Evolutionary conservation across 2,797 vertebrate genomes (phyloP), one percentile per base, ranked within the genome.

Genomic region (Mus minutoides): DNA sequence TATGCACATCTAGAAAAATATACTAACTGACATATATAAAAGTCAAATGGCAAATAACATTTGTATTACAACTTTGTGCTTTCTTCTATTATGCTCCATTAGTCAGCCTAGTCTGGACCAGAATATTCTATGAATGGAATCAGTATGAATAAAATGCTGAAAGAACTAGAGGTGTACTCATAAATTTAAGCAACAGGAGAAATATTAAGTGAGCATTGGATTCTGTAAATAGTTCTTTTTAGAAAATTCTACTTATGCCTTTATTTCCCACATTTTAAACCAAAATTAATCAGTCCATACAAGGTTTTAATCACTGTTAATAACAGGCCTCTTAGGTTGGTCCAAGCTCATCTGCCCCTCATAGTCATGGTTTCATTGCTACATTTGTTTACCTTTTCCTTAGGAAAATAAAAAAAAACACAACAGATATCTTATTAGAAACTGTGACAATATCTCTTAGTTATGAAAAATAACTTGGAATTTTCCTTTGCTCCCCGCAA

Each of bases 191-290:
- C 17, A 29, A 43, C 52, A 37, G 71, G 29, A 73, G 12, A 14
- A 86, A 49, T 69, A 7, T 85, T 88, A 4, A 85, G n/a, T 54
- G 37, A 86, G 26, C 77, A 43, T 60, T 84, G 29, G 69, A 31
- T 69, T 92, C 19, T 64, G 49, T 79, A 94, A 93, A 84, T 88
- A 83, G 4, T 19, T 76, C 1, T 77, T 64, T 29, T 73, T 34
- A 6, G 71, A 97, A 84, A 78, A 29, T 69, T 90, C 56, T 60
- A 37, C 26, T 73, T 83, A 64, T 73, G 21, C 34, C 82, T 21
- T 60, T 88, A 31, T 54, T 94, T 37, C 73, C 43, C 62, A 96
- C 24, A 73, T 62, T 91, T 76, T 76, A 90, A 37, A 88, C n/a
- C 71, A 92, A 84, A 49, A 92, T 73, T 88, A 79, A n/a, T 52